phyloP scores from a whole-genome alignment of 2,888 invertebrate species.

The Lordiphosa fenestrarum region DNA sequence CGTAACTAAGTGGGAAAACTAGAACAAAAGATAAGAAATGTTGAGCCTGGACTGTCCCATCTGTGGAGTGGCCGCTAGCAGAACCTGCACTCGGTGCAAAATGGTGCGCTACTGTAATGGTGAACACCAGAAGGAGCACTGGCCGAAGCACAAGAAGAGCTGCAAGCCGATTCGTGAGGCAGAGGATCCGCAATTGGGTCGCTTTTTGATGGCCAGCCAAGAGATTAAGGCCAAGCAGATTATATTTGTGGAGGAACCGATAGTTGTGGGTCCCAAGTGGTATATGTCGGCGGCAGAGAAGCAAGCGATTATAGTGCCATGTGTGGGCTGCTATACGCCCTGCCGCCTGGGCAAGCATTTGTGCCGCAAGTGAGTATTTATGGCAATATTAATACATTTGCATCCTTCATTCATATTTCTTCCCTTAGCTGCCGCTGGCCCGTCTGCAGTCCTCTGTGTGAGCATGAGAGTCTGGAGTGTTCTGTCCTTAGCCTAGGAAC shows the following conservation, averaged over 20 bases:
- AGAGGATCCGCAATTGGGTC: slow-evolving; percentile 82
- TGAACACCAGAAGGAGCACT: slow-evolving; percentile 86
- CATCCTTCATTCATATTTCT: no score
- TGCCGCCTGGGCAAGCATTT: slow-evolving; percentile 82
- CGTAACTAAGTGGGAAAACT: slow-evolving; percentile 31
- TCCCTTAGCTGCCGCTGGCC: slow-evolving; percentile 88
- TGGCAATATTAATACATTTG: no score
- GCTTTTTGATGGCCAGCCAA: slow-evolving; percentile 85
- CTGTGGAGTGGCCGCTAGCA: slow-evolving; percentile 83
- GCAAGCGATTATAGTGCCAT: slow-evolving; percentile 83
- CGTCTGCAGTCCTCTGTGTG: slow-evolving; percentile 86
- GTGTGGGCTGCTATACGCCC: slow-evolving; percentile 88
- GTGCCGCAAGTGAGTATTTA: slow-evolving; percentile 83
- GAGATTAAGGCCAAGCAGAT: slow-evolving; percentile 85
- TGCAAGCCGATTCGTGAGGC: slow-evolving; percentile 83
- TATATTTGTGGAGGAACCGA: slow-evolving; percentile 85
- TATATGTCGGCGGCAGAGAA: slow-evolving; percentile 83
- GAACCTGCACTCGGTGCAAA: slow-evolving; percentile 86
- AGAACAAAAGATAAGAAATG: neutral
- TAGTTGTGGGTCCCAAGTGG: slow-evolving; percentile 85
- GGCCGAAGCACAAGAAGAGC: slow-evolving; percentile 84
- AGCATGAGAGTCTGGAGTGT: slow-evolving; percentile 87
- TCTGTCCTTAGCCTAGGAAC: slow-evolving; percentile 83
- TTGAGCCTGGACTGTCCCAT: slow-evolving; percentile 81
- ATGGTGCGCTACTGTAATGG: slow-evolving; percentile 85